Evolutionary conservation across 2,888 invertebrate genomes (phyloP), one percentile per base, ranked within the genome.

Genomic region (Thymelicus acteon): DNA sequence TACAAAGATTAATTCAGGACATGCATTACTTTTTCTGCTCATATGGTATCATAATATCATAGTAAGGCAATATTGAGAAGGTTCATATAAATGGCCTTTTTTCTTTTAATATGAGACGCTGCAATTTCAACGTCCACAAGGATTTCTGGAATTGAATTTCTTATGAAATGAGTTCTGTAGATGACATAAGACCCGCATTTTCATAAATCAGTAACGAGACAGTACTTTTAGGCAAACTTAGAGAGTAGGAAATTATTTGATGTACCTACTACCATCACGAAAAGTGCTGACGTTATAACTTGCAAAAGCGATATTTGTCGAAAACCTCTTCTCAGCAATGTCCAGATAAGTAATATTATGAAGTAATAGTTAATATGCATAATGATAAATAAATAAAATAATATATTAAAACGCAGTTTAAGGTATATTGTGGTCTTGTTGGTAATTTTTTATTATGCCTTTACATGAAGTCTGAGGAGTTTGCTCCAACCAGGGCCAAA

Each of bases 131-230:
- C 54, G 40, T 47, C 52, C 47, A n/a, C 24, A 8, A n/a, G 54
- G 64, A 54, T 65, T 60, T 13, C 65, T 65, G 40, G 15, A 66
- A 66, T 66, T 58, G 66, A 58, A 54, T 66, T 66, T 66, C 58
- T 47, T n/a, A 47, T 37, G 57, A 58, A 66, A 66, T 58, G 66
- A 48, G 44, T 66, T 58, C 58, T n/a, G 64, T 7, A 31, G 40
- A 58, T 58, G 66, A 66, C 66, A 48, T 44, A 66, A 39, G 48
- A 44, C 12, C 24, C 24, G 40, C 57, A 57, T 44, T 57, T 31
- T 63, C 63, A 63, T 63, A 63, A 49, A 49, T 37, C 49, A 49
- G 15, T 12, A 39, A 48, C 13, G 31, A 48, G 0, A 31, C 7
- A 47, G n/a, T 62, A 31, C n/a, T n/a, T 12, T 44, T 12, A 19